Evolutionary conservation across 2,888 invertebrate genomes (phyloP).

Genomic region (Tachystola acroxantha): DNA sequence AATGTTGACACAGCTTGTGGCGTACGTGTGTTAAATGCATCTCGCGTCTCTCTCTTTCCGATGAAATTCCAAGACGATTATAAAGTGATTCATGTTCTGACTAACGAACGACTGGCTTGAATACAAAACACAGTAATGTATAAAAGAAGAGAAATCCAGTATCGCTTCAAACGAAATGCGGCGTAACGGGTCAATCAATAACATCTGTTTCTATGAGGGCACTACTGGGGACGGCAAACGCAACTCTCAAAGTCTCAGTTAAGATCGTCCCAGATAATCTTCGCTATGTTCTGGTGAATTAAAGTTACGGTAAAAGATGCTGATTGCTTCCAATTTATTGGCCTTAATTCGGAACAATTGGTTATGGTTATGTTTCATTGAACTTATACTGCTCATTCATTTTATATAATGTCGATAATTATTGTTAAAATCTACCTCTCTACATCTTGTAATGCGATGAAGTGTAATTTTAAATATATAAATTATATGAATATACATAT

Average conservation of each 20-base stretch:
- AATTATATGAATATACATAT: no score
- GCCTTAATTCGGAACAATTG: slow-evolving; percentile 25
- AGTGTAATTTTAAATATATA: no score
- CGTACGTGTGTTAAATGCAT: slow-evolving; percentile 10
- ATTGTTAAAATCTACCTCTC: no score
- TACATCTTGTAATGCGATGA: no score
- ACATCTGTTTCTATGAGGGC: slow-evolving; percentile 7
- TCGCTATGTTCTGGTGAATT: slow-evolving; percentile 7
- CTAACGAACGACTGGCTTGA: slow-evolving; percentile 22
- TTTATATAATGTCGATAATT: no score
- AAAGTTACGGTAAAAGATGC: slow-evolving; percentile 15
- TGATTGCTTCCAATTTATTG: slow-evolving; percentile 18
- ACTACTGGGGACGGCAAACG: neutral
- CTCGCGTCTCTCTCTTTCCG: slow-evolving; percentile 15
- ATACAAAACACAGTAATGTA: slow-evolving; percentile 18
- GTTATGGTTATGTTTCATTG: neutral
- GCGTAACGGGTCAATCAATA: slow-evolving; percentile 18
- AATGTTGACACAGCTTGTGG: slow-evolving; percentile 22
- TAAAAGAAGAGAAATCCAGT: slow-evolving; percentile 7
- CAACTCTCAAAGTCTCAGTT: no score
- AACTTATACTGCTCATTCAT: no score
- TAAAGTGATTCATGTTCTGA: slow-evolving; percentile 33
- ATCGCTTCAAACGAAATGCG: slow-evolving; percentile 2
- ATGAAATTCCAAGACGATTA: slow-evolving; percentile 20
- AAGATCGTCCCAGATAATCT: neutral